A percentile compares a stretch with the other conserved stretches of the same genome.
These are phyloP conservation scores for Neuroscelio doddi DNA, from an alignment of 2,888 invertebrate genomes.

Conservation along the genomic window DNA sequence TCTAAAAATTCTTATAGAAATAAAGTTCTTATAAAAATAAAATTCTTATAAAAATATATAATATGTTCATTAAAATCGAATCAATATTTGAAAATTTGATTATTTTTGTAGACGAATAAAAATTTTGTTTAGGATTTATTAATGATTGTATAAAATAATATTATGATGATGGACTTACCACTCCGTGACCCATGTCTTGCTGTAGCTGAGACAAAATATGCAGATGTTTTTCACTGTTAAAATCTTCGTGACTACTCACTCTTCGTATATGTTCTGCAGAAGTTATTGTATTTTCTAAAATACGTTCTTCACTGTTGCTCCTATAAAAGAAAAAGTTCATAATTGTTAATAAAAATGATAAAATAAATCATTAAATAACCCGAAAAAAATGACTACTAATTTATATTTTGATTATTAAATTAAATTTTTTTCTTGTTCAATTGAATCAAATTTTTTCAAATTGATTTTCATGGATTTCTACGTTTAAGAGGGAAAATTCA, in stretches of 20 bases:
- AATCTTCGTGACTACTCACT: slow-evolving; percentile 79
- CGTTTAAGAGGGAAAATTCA: too few species aligned
- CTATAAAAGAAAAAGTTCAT: slow-evolving; percentile 52
- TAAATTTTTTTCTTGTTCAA: too few species aligned
- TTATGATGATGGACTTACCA: slow-evolving; percentile 59
- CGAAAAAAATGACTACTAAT: too few species aligned
- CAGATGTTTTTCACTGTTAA: slow-evolving; percentile 69
- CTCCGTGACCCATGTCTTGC: slow-evolving; percentile 70
- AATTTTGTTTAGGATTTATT: too few species aligned
- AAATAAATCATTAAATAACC: slow-evolving; percentile 2
- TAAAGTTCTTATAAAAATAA: too few species aligned
- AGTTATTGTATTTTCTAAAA: slow-evolving; percentile 61
- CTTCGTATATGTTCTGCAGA: slow-evolving; percentile 69
- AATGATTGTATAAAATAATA: slow-evolving; percentile 20
- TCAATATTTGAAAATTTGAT: neutral
- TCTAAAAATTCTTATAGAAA: too few species aligned
- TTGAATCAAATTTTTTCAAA: too few species aligned
- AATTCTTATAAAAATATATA: slow-evolving; percentile 1
- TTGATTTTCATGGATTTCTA: too few species aligned
- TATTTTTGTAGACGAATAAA: too few species aligned
- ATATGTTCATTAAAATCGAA: neutral
- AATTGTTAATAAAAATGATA: neutral
- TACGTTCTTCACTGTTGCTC: slow-evolving; percentile 69
- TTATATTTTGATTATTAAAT: too few species aligned
- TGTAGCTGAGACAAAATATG: slow-evolving; percentile 62